Conservation (phyloP, 2,797 vertebrate genomes). For the Eurystomus glaucurus region DNA sequence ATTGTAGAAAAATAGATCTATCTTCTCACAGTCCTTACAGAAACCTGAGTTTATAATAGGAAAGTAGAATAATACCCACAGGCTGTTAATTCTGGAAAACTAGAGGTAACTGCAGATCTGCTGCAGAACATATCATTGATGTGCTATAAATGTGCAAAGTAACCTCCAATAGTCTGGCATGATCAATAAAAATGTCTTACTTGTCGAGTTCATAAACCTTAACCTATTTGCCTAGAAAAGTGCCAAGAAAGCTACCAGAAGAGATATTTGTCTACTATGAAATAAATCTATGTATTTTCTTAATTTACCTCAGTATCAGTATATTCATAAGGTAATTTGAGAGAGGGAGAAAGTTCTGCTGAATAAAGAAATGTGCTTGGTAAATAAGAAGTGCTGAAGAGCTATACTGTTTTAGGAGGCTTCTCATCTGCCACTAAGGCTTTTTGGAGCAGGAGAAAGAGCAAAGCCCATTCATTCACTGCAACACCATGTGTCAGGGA, state of each 20-base stretch:
- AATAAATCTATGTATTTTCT: neutral
- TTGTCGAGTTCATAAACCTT: neutral
- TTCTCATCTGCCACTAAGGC: neutral
- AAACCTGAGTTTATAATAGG: neutral
- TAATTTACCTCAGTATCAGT: neutral
- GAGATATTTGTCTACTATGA: neutral
- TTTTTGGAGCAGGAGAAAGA: neutral
- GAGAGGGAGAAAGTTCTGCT: neutral
- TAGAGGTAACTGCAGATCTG: neutral
- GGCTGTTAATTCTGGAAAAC: neutral
- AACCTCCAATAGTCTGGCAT: neutral
- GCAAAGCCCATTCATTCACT: neutral
- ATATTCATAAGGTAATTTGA: neutral
- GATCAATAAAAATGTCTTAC: neutral
- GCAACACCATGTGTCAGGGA: rapidly evolving
- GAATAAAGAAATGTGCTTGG: neutral
- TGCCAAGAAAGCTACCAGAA: neutral
- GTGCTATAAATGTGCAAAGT: neutral
- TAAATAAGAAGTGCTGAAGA: neutral
- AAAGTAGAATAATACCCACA: neutral
- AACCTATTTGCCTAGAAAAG: neutral
- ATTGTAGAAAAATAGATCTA: neutral
- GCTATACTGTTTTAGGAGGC: neutral
- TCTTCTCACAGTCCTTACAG: neutral
- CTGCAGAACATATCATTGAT: neutral